Evolutionary conservation across 1,140 invertebrate species (phyloP).

Genomic region (Melanaphis sacchari): DNA sequence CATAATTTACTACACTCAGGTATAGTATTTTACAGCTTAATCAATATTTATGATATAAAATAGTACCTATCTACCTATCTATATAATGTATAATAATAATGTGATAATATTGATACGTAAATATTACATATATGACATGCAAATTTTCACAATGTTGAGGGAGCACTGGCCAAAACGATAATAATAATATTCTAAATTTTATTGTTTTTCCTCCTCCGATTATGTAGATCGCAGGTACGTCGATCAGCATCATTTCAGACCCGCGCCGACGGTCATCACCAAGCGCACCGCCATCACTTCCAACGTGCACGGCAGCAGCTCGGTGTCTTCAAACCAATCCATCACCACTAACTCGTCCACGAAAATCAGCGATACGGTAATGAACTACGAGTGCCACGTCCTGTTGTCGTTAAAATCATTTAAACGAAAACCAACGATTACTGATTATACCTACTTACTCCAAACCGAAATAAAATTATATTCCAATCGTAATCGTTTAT

Average conservation of each 20-base stretch:
- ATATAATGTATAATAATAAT: neutral
- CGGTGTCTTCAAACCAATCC: constrained; percentile 28
- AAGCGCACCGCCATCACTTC: constrained; percentile 67
- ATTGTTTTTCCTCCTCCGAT: neutral
- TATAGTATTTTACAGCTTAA: constrained; percentile 63
- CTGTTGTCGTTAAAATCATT: neutral
- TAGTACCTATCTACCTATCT: neutral
- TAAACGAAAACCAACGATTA: neutral
- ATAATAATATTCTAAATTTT: neutral
- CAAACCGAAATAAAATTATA: neutral
- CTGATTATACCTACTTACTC: too few relatives aligned
- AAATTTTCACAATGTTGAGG: neutral
- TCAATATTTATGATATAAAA: neutral
- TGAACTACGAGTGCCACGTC: neutral
- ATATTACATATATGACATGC: neutral
- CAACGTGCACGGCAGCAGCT: constrained; percentile 45
- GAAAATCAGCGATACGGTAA: constrained; percentile 37
- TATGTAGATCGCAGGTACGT: constrained; percentile 78
- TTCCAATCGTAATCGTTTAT: neutral
- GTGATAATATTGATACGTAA: neutral
- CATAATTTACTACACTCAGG: constrained; percentile 86
- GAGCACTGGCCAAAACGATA: neutral
- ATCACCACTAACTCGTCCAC: neutral
- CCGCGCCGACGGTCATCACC: constrained; percentile 75
- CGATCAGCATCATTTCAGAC: constrained; percentile 77